A percentile compares a stretch with the other conserved stretches of the same genome.
Conservation (phyloP, 2,888 invertebrate species). For the Nycteola revayana region DNA sequence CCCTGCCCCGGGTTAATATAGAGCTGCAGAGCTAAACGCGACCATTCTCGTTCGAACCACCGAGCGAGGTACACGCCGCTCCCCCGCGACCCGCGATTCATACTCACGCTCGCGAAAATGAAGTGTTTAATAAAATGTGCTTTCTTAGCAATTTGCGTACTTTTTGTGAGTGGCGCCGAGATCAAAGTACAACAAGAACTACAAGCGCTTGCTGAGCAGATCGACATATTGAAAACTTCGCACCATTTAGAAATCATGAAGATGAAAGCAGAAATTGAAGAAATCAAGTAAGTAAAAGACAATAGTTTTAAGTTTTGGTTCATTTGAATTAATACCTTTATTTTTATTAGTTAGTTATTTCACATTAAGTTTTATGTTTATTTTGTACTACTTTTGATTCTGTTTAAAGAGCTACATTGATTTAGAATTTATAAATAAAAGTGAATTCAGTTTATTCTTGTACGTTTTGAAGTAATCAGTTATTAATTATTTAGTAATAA, state of each 20-base stretch:
- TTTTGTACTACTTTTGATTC: too few species aligned
- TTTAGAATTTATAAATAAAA: too few species aligned
- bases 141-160: slow-evolving; percentile 40
- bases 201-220: slow-evolving; percentile 47
- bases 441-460: too few species aligned
- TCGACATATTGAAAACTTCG: slow-evolving; percentile 49
- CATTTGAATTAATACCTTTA: too few species aligned
- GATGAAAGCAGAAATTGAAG: slow-evolving; percentile 55
- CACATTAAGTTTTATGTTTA: too few species aligned
- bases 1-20: slow-evolving; percentile 45
- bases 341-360: too few species aligned
- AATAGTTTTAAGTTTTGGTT: too few species aligned
- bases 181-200: slow-evolving; percentile 45
- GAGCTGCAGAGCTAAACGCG: slow-evolving; percentile 30
- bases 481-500: too few species aligned
- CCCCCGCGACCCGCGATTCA: slow-evolving; percentile 20
- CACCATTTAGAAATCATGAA: slow-evolving; percentile 49
- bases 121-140: slow-evolving; percentile 47
- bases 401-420: too few species aligned
- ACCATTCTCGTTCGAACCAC: slow-evolving; percentile 45
- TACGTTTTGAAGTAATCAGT: too few species aligned
- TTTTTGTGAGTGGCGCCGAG: slow-evolving; percentile 45
- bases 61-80: slow-evolving; percentile 33
- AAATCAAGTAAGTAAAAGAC: slow-evolving; percentile 72
- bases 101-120: slow-evolving; percentile 44